Evolutionary conservation across 2,113 vertebrate species (phyloP), one percentile per base, ranked within the genome.

Genomic region (Campylomormyrus tamandua): DNA sequence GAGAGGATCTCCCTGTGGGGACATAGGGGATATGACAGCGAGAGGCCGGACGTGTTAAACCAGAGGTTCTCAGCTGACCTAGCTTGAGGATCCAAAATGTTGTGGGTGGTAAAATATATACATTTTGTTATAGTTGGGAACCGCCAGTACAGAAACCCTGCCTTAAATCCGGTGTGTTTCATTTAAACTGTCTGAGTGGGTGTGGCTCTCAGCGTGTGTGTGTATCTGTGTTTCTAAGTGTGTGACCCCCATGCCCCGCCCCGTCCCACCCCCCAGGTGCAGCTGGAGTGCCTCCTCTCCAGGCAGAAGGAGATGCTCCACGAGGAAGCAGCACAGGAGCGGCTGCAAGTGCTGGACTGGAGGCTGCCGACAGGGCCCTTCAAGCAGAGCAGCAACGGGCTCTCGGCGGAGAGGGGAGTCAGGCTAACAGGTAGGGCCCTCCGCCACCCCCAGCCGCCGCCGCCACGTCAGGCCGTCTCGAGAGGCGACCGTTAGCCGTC

Each of bases 291-390:
- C 93, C 96, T 98, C 92, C 94, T 98, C 93, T 96, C 97, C 86
- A 96, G 97, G 93, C 98, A 98, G 95, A 98, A 98, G 97, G 97
- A 98, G 94, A 97, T 99, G 91, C 96, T 99, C 56, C 98, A 97
- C 91, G 95, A 97, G 86, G 97, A 97, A 87, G 97, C 97, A 46
- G 96, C 97, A 0, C 96, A 97, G 90, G 97, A 98, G 94, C 93
- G 96, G 58, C 95, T 97, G 56, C 96, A 97, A 90, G 95, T 95
- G 10, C 93, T 95, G 39, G 97, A 98, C 90, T 97, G 97, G 93
- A 97, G 97, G 88, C 96, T 97, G 90, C 96, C 97, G 1, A 90
- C 96, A 0, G 96, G 96, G 1, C 96, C 97, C 80, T 95, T 96
- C 87, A 95, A 97, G 91, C 97, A 96, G 90, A 95, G 96, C 94